Base-by-base conservation (phyloP, 2,113 vertebrate genomes). In the Malurus melanocephalus region DNA sequence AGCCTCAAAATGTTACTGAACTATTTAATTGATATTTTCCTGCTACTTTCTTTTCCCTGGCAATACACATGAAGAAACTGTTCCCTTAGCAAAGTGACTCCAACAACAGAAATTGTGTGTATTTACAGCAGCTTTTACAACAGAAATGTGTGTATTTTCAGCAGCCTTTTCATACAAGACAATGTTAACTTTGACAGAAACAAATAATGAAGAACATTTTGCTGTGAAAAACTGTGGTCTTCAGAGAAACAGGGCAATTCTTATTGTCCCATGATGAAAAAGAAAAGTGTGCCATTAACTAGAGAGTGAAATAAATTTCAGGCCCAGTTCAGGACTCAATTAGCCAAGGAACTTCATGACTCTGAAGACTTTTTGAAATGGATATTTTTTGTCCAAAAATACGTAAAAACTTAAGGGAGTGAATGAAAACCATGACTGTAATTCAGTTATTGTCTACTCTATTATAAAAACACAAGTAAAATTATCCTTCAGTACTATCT, bases 1-100 rank as follows among this genome's bases (percentile, higher is more conserved):
- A 93, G 61, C 52, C 87, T 85, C 80, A 68, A 56, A 86, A 72
- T 67, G 20, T 55, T 84, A 71, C n/a, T 81, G 67, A 94, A 82
- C 43, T 76, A 76, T 81, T 95, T 95, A 43, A 91, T 71, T 92
- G 87, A 82, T 33, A 77, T 53, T 93, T 87, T 76, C 75, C 67
- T 83, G 40, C 35, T 92, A 35, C 18, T 68, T 89, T 73, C 15
- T 75, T 89, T 94, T 71, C 55, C 51, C 68, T 90, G 35, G 43
- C 66, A 95, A 81, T 22, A 64, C 4, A 53, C 16, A 90, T 45
- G 45, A 10, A 88, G 81, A 93, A 81, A 59, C n/a, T 55, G 21
- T 66, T 78, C 51, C 57, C 55, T 77, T 51, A 53, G 46, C 65
- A 71, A 76, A 94, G 72, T 23, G 5, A 76, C 19, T 85, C 21